Base-by-base conservation (phyloP, 2,797 vertebrate species). In the Cyprinodon diabolis region DNA sequence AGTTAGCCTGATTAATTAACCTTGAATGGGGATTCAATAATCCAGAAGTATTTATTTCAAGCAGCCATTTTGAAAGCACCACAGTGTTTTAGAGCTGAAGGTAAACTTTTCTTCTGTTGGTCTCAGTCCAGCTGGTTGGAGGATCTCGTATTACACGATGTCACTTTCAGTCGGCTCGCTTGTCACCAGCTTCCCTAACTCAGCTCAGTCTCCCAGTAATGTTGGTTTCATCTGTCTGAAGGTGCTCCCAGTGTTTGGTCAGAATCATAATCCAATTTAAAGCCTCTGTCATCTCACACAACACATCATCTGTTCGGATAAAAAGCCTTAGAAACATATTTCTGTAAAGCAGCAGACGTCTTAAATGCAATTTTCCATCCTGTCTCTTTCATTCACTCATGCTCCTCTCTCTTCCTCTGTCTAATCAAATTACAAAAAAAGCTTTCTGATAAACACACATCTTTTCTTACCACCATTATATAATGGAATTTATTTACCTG, bases 301-400 rank as follows among this genome's bases (percentile, higher is more conserved):
- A 7, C n/a, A 30, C 17, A 51, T 43, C 8, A 54, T 43, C 9
- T n/a, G n/a, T 25, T 56, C 4, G 8, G 52, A 69, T 25, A 21
- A 57, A 45, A 23, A 48, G 4, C 52, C 47, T 4, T 4, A 10
- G 45, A 71, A 23, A 43, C 30, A 10, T 21, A 63, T 66, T 4
- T 66, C 60, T 30, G 4, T 45, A 30, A 56, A 65, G 48, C 35
- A 25, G n/a, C 12, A n/a, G 10, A 63, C 37, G 21, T 43, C 60
- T 43, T 43, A 63, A 63, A 63, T 63, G 19, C 37, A 63, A 35
- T 51, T 68, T 68, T 68, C 48, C 47, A 35, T 63, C 60, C 21
- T 63, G 60, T 63, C 19, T 43, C 60, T 63, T 63, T 63, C 60
- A 43, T 43, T 63, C 37, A 63, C 37, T 63, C 37, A 63, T n/a